Base-by-base conservation (phyloP, 2,113 vertebrate species). In the Bolborhynchus lineola region DNA sequence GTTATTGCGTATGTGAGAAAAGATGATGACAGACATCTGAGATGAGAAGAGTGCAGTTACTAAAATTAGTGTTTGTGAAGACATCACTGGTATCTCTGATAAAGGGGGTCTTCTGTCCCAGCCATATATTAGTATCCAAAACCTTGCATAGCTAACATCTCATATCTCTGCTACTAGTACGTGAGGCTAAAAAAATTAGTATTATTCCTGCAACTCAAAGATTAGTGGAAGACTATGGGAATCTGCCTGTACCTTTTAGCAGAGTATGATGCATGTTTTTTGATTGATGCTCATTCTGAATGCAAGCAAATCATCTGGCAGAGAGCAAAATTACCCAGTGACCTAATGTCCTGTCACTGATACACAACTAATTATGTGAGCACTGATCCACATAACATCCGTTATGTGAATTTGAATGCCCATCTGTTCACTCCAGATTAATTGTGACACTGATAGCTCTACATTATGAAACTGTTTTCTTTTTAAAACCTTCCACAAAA, bases 351-450 rank as follows among this genome's bases (percentile, higher is more conserved):
- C 96, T 92, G 91, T 86, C 92, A 89, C 80, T 92, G 95, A 87
- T 94, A 96, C 57, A 91, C 92, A 93, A 78, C 82, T 91, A 95
- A 96, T 95, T 96, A 92, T 87, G 79, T 33, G 88, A 96, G 80
- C 77, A 89, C 62, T 94, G 93, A 97, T 93, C 93, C 90, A 91
- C 81, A 84, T 91, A 96, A 95, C 86, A 94, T 96, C 74, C 80
- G 3, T 88, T 92, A 87, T 89, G 69, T 95, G 95, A 96, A 91
- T 97, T 89, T 93, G 91, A 96, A 96, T 94, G 95, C 80, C 96
- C 96, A 96, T 95, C 96, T 97, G 96, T 93, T 97, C 93, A 69
- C 35, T 85, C 70, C 92, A 95, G 90, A 96, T 93, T 96, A 93
- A 94, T 84, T 76, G 62, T 96, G 77, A 93, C 72, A 96, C 65